A percentile compares a stretch with the other conserved stretches of the same genome.
phyloP scores from a whole-genome alignment of 2,797 vertebrate species.

The Ptychobarbus kaznakovi region DNA sequence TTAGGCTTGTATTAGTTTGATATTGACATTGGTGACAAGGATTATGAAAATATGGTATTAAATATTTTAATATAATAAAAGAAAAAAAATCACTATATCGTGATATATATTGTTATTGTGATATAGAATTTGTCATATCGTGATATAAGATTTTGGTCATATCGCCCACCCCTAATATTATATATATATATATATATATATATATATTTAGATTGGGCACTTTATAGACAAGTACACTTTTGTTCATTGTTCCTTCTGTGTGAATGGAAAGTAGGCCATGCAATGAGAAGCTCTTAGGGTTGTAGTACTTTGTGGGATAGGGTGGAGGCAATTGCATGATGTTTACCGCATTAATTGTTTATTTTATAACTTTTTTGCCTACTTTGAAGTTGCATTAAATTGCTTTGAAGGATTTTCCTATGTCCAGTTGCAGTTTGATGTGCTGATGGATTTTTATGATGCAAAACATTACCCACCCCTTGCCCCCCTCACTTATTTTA shows the following conservation, averaged over 20 bases:
- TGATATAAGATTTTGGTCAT: too few relatives aligned
- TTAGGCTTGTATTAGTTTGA: too few relatives aligned
- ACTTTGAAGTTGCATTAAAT: conserved; percentile 10
- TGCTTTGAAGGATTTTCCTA: conserved; percentile 33
- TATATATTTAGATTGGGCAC: neutral
- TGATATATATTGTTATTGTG: too few relatives aligned
- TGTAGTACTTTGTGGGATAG: neutral
- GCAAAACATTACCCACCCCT: conserved; percentile 64
- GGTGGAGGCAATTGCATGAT: neutral
- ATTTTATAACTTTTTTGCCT: neutral
- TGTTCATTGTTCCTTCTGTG: neutral
- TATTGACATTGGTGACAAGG: too few relatives aligned
- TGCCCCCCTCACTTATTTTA: conserved; percentile 78
- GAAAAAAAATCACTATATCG: too few relatives aligned
- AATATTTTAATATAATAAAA: too few relatives aligned
- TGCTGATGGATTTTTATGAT: conserved; percentile 47
- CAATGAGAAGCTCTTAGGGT: neutral
- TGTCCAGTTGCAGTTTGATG: conserved; percentile 19
- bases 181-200: too few relatives aligned
- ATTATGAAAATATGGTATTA: too few relatives aligned
- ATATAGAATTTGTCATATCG: too few relatives aligned
- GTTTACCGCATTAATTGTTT: conserved; percentile 24
- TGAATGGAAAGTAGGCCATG: conserved; percentile 11
- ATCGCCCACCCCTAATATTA: too few relatives aligned
- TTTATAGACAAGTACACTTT: neutral